phyloP scores from a whole-genome alignment of 2,888 invertebrate species.

The Labia minor region DNA sequence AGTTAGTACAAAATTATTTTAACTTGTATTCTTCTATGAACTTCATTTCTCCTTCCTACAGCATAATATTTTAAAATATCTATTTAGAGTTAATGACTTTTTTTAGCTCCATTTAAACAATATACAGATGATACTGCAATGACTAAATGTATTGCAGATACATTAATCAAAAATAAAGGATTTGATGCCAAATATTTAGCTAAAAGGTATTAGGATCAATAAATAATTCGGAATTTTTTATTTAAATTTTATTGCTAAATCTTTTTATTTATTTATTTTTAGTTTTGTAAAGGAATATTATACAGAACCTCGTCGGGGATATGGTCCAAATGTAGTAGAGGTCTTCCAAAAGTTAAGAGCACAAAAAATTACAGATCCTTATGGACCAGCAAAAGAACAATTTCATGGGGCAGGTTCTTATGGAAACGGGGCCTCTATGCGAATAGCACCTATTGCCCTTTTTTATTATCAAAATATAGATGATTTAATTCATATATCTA shows the following conservation, averaged over 20 bases:
- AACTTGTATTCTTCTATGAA: too few relatives aligned
- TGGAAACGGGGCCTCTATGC: constrained; percentile 72
- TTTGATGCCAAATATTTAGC: constrained; percentile 50
- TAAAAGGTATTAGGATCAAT: constrained; percentile 41
- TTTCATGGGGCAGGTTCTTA: constrained; percentile 58
- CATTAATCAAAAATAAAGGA: constrained; percentile 44
- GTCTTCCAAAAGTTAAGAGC: constrained; percentile 46
- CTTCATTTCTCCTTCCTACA: too few relatives aligned
- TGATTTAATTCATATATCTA: constrained; percentile 41
- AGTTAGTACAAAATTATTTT: too few relatives aligned
- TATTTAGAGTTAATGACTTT: constrained; percentile 13
- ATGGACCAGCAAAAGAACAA: constrained; percentile 51
- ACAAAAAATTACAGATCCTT: constrained; percentile 46
- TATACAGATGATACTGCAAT: constrained; percentile 65
- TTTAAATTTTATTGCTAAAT: too few relatives aligned
- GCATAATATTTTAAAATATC: constrained; percentile 15
- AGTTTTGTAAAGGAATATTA: constrained; percentile 53
- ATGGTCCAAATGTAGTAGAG: constrained; percentile 48
- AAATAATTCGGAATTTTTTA: constrained; percentile 4
- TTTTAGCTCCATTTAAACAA: constrained; percentile 43
- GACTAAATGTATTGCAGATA: constrained; percentile 51
- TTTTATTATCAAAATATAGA: constrained; percentile 44
- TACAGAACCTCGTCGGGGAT: constrained; percentile 50
- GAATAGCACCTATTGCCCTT: constrained; percentile 54
- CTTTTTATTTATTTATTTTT: constrained; percentile 16